These are phyloP conservation scores for Gymnarchus niloticus DNA, from an alignment of 2,113 vertebrate genomes.

Conservation along the genomic window DNA sequence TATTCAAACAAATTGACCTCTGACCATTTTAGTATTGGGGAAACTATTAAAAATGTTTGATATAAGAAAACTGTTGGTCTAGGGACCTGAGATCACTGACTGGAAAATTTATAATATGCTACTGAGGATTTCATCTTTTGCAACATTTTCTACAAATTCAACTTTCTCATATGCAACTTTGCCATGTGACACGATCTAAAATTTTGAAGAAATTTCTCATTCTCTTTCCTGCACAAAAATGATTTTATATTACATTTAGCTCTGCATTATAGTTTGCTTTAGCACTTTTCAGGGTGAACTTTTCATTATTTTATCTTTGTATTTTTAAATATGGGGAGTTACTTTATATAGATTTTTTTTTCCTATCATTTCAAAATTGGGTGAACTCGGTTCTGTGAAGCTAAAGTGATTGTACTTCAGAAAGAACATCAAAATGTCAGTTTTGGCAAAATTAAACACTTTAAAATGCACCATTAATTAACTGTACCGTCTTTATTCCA, in stretches of 20 bases:
- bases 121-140: not conserved
- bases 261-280: not conserved
- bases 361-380: not conserved
- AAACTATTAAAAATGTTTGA: not conserved
- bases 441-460: not conserved
- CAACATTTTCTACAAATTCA: not conserved
- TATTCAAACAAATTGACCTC: not conserved
- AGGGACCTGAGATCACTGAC: too few relatives aligned
- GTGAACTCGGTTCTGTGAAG: not conserved
- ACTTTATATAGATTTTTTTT: not conserved
- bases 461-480: not conserved
- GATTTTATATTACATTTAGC: not conserved
- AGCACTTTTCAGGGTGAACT: not conserved
- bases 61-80: too few relatives aligned
- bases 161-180: not conserved
- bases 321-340: not conserved
- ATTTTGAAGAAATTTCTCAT: not conserved
- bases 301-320: not conserved
- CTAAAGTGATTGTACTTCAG: not conserved
- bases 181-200: not conserved
- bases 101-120: not conserved
- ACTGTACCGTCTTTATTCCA: not conserved
- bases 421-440: not conserved
- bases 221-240: not conserved
- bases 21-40: not conserved